Percentiles rank a stretch among this genome's conserved stretches.
phyloP scores from a whole-genome alignment of 2,113 vertebrate genomes.

The Ellobius talpinus region DNA sequence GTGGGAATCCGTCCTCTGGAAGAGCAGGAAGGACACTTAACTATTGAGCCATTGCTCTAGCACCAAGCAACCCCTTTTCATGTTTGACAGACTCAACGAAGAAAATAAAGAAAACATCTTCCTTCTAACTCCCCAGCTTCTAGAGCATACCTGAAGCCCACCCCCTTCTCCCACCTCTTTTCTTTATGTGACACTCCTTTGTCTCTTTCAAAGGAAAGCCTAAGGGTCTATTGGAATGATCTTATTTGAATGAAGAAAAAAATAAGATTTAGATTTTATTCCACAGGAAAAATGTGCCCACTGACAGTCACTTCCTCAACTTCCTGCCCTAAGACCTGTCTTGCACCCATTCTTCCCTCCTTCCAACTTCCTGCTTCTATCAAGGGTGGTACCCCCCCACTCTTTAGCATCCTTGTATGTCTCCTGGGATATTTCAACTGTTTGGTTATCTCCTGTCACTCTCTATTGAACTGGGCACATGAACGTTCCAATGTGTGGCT shows the following conservation, averaged over 20 bases:
- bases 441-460: too few relatives aligned
- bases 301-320: neutral
- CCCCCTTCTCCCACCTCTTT: neutral
- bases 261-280: neutral
- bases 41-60: neutral
- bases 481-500: neutral
- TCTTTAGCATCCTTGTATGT: neutral
- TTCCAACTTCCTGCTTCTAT: neutral
- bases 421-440: neutral
- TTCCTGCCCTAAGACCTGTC: neutral
- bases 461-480: neutral
- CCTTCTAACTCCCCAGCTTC: neutral
- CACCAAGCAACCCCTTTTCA: neutral
- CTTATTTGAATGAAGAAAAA: constrained; percentile 69
- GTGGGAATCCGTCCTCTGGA: too few relatives aligned
- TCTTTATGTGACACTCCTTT: neutral
- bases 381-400: neutral
- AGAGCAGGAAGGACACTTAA: neutral
- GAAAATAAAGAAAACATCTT: neutral
- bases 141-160: neutral
- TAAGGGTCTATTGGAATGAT: constrained; percentile 34
- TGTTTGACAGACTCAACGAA: neutral
- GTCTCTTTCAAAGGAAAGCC: constrained; percentile 30
- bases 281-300: neutral
- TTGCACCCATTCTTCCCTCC: neutral